Evolutionary conservation across 1,140 invertebrate genomes (phyloP), one percentile per base, ranked within the genome.

Genomic region (Drosophila varians): DNA sequence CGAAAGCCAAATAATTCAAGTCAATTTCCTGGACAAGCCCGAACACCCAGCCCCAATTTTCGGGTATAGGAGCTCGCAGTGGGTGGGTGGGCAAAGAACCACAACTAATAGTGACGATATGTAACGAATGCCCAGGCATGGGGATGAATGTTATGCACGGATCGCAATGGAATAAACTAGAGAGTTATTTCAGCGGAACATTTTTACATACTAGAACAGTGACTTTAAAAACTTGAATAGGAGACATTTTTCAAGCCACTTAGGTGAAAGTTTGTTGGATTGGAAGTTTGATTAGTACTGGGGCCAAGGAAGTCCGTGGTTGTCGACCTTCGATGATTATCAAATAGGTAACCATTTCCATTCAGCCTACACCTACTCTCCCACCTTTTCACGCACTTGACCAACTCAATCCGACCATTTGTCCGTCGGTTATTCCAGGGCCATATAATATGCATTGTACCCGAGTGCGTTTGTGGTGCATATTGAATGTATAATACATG

Each of bases 401-500:
- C 25, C 25, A 5, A 26, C 25, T 26, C 23, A 4, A 16, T 42
- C 4, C 1, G 28, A 4, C 28, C 34, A n/a, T 36, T n/a, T 9
- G 34, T 12, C 5, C 26, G 16, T 56, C n/a, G n/a, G n/a, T n/a
- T n/a, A n/a, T n/a, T n/a, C 36, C 28, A 40, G 11, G 0, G 14
- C 25, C 26, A 43, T 52, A 52, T 65, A 52, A 52, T 43, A 52
- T 66, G 62, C 26, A 66, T 66, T 64, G 45, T 52, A 38, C 23
- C 53, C n/a, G 28, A 16, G 8, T 31, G 49, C 36, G 47, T 38
- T 40, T 65, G 66, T 26, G 21, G 19, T 51, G 53, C 62, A 68
- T 70, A 70, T 71, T 72, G 68, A 61, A 72, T 62, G 42, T 54
- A 73, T 62, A 73, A 73, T 73, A 69, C 56, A 72, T 28, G 60